A percentile compares a stretch with the other conserved stretches of the same genome.
Conservation (phyloP, 2,797 vertebrate species). For the Paratrypauchen microcephalus region DNA sequence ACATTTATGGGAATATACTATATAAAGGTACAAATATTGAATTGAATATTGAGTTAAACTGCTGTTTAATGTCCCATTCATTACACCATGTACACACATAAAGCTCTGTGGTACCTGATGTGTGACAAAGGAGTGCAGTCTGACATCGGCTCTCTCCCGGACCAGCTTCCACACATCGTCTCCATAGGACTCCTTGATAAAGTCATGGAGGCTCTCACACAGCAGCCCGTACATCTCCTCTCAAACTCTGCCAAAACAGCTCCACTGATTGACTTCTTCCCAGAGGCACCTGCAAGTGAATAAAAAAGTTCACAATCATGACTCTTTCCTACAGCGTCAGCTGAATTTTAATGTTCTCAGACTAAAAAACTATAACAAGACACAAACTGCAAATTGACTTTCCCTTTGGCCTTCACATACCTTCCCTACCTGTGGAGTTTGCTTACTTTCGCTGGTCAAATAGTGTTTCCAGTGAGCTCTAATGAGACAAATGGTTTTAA, state of each 20-base stretch:
- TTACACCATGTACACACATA: background rate
- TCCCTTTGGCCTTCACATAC: slow-evolving; percentile 13
- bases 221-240: slow-evolving; percentile 78
- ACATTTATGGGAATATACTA: too few species aligned
- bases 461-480: slow-evolving; percentile 55
- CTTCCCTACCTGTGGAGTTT: slow-evolving; percentile 40
- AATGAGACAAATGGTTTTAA: slow-evolving; percentile 56
- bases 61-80: background rate
- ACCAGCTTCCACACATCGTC: slow-evolving; percentile 81
- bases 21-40: background rate
- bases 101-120: slow-evolving; percentile 64
- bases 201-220: slow-evolving; percentile 81
- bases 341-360: slow-evolving; percentile 57
- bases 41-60: too few species aligned
- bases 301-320: slow-evolving; percentile 43
- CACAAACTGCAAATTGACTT: slow-evolving; percentile 24
- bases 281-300: slow-evolving; percentile 57
- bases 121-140: slow-evolving; percentile 78
- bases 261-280: slow-evolving; percentile 57
- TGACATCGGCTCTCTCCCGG: slow-evolving; percentile 75
- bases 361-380: slow-evolving; percentile 37
- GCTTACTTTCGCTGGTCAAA: slow-evolving; percentile 19
- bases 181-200: slow-evolving; percentile 79
- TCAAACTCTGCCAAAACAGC: slow-evolving; percentile 39
- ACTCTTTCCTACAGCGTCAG: slow-evolving; percentile 34